phyloP scores from a whole-genome alignment of 2,888 invertebrate species.

The Periphyllus acericola region DNA sequence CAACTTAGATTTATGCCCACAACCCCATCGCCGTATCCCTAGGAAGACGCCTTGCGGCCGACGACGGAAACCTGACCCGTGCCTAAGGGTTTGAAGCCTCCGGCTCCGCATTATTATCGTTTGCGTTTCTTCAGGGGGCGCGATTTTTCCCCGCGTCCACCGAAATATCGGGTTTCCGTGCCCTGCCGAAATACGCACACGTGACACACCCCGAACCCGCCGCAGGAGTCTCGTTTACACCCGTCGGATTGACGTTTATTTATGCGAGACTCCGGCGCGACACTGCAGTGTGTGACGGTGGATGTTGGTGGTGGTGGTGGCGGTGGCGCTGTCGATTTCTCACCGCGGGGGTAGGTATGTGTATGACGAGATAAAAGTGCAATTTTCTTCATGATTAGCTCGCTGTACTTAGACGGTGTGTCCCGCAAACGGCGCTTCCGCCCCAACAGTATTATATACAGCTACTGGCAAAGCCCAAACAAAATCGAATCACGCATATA shows the following conservation, averaged over 20 bases:
- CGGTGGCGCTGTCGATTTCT: too few species aligned
- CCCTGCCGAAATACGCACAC: too few species aligned
- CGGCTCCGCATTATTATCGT: neutral
- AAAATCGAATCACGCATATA: constrained; percentile 1
- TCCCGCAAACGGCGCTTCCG: neutral
- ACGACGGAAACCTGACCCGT: neutral
- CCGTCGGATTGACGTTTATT: constrained; percentile 11
- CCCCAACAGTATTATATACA: neutral
- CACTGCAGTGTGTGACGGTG: too few species aligned
- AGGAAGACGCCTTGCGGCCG: neutral
- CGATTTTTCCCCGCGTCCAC: neutral
- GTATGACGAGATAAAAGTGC: constrained; percentile 28
- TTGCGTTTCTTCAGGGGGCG: neutral
- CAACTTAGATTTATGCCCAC: neutral
- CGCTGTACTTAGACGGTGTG: neutral
- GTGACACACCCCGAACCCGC: neutral
- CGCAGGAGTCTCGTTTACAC: neutral
- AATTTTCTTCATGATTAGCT: constrained; percentile 44
- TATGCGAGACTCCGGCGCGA: neutral
- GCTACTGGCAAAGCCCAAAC: neutral
- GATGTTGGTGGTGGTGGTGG: too few species aligned
- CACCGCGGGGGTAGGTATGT: neutral
- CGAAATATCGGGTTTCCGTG: neutral
- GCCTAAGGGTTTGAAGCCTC: neutral
- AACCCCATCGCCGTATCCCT: neutral